Evolutionary conservation across 1,140 invertebrate genomes (phyloP).

Genomic region (Eueides isabella): DNA sequence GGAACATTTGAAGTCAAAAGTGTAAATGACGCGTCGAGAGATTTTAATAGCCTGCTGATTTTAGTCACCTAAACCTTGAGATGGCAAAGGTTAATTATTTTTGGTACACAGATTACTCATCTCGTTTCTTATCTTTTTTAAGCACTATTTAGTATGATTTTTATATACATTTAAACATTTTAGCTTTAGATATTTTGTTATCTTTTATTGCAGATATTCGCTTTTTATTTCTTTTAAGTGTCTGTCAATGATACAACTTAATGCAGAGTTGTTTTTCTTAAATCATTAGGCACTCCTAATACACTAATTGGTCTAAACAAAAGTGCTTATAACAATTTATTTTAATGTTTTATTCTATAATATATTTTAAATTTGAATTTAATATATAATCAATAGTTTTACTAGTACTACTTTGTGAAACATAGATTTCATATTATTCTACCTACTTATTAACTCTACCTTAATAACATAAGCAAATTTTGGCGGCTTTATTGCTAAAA

Average conservation of each 20-base stretch:
- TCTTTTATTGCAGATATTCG: not conserved
- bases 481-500: too few species aligned
- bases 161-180: not conserved
- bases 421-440: too few species aligned
- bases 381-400: too few species aligned
- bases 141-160: not conserved
- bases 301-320: too few species aligned
- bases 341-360: too few species aligned
- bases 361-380: too few species aligned
- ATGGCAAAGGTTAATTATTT: constrained; percentile 18
- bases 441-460: too few species aligned
- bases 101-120: constrained; percentile 7
- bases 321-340: too few species aligned
- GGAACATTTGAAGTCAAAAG: constrained; percentile 67
- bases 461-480: too few species aligned
- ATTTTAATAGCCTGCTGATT: constrained; percentile 59
- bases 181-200: not conserved
- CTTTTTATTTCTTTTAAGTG: not conserved
- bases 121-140: constrained; percentile 11
- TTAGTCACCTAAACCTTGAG: constrained; percentile 32
- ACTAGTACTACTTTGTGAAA: too few species aligned
- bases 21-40: constrained; percentile 59
- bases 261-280: too few species aligned
- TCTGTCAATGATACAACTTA: not conserved
- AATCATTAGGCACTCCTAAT: too few species aligned